Base-by-base conservation (phyloP, 2,797 vertebrate genomes). In the Amblyopsis hoosieri region DNA sequence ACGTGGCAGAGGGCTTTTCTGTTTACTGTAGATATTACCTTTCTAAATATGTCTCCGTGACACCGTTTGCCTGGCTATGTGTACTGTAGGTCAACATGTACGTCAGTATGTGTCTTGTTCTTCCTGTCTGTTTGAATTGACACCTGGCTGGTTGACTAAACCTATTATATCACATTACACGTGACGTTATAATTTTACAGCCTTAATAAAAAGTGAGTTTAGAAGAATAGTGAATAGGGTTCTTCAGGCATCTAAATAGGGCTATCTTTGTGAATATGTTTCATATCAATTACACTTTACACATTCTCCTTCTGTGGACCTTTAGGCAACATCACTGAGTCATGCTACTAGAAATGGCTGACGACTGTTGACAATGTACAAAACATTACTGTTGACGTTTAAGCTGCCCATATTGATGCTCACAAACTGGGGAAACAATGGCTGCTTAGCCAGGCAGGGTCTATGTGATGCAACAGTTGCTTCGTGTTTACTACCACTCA, bases 331-430 rank as follows among this genome's bases (percentile, higher is more conserved):
- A 60, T 60, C 19, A 58, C 63, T 57, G 37, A 74, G 62, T 72
- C 72, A 76, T 69, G 31, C 15, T 64, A 64, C 45, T 61, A 67
- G 45, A 54, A 68, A 74, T 60, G 56, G 51, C 52, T 61, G 57
- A 3, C 54, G 62, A 75, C 67, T 66, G 76, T 68, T 67, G 55
- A 31, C 0, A 3, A 33, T 53, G 56, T 58, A 31, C 62, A 71
- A 79, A 68, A 62, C 67, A 57, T 17, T 51, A 31, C 58, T 51
- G 60, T 13, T 53, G 64, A 76, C 59, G 71, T 61, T 70, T 62
- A 72, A 49, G 15, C 70, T 72, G 62, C 64, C 45, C 61, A 63
- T 46, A 74, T 75, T 78, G 54, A 56, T 61, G 67, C 71, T 72
- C 65, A 68, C 54, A 51, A 3, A 57, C 55, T 47, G 67, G 57